Base-by-base conservation (phyloP, 2,888 invertebrate genomes). In the Dicycla oo region DNA sequence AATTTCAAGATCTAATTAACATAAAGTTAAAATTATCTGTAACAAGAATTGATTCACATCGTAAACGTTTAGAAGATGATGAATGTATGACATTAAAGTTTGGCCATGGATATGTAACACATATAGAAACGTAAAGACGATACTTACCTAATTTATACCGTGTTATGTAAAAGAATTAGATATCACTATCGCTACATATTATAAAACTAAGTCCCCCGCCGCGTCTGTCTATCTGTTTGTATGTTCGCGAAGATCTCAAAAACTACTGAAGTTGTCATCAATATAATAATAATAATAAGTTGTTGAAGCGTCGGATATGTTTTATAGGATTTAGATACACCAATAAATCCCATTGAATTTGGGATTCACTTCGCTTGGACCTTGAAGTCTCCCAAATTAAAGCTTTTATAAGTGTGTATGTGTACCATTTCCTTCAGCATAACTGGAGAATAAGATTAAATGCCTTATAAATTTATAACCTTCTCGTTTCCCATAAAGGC, bases 11-110 rank as follows among this genome's bases (percentile, higher is more conserved):
- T 53, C 60, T 63, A 63, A 86, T 84, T 86, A 77, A 63, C 84
- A 84, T 84, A 73, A 81, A 68, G 76, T 81, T 76, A 81, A 70
- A 73, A 85, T 83, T 57, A 81, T 81, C 10, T 81, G 81, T 86
- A 84, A 83, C 67, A 65, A 70, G 69, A 76, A 67, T 53, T 81
- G 70, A 73, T 54, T 75, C 75, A 60, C 63, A 73, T 80, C 78
- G 56, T 73, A 77, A 81, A 81, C 56, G 64, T 67, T 83, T 73
- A 64, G 3, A 64, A 57, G 8, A 69, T 81, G 79, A 86, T 86
- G 51, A 67, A 84, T 81, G 72, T 65, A 13, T 60, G 74, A 72
- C 71, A 81, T 86, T 84, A 67, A 69, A 40, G 30, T 23, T 65
- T 73, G 86, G 18, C 79, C 84, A 66, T 79, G 81, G 81, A 66